Base-by-base conservation (phyloP, 2,888 invertebrate species). In the Stenchaetothrips biformis region DNA sequence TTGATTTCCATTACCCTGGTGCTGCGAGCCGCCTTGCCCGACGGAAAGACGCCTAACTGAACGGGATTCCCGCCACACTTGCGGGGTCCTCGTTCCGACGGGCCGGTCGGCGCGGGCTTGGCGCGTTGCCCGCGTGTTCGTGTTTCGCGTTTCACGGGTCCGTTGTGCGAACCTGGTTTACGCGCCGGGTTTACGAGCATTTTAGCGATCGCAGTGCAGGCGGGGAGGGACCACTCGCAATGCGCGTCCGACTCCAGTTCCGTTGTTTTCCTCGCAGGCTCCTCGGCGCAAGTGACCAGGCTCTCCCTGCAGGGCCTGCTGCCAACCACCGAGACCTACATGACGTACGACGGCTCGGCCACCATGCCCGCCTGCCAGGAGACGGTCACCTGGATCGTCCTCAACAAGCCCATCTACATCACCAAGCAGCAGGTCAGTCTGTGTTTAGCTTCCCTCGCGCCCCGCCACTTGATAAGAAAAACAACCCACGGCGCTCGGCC, bases 311-410 rank as follows among this genome's bases (percentile, higher is more conserved):
- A 94, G 80, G 95, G 95, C 48, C 90, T 99, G 81, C 89, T 99
- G 82, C 98, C 99, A 7, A 94, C 95, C 85, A 98, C 97, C 78
- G 94, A 95, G 86, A 95, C 96, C 88, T 99, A 97, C 89, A 96
- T 99, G 93, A 99, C 99, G 80, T 99, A 98, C 88, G 97, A 98
- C 85, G 99, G 98, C 79, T 98, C 98, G 77, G 94, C 96, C 81
- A 98, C 98, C 80, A 95, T 96, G 87, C 99, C 99, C 3, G 96
- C 97, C 82, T 99, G 99, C 89, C 94, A 97, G 88, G 99, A 99
- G 89, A 98, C 98, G 48, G 98, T 98, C 88, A 98, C 98, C 85
- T 99, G 99, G 99, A 90, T 99, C 87, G 94, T 99, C 85, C 91
- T 98, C 87, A 99, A 99, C 89, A 97, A 97, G 88, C 99, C 99